Evolutionary conservation across 1,140 invertebrate genomes (phyloP).

Genomic region (Zaprionus africanus): DNA sequence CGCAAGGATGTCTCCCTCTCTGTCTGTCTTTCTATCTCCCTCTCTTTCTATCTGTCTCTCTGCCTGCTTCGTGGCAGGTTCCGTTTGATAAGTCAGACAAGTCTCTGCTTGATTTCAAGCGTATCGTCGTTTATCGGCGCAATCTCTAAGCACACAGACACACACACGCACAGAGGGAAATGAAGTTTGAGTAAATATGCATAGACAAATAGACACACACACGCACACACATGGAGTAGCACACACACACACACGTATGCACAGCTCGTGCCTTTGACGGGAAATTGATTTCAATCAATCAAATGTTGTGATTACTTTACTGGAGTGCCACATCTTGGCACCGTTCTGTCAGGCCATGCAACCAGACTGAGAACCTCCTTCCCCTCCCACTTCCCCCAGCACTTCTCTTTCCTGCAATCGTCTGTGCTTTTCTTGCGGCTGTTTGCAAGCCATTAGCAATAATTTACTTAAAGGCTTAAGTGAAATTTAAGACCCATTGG

Average conservation of each 20-base stretch:
- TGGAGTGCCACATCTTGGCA: slow-evolving; percentile 59
- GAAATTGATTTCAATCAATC: slow-evolving; percentile 83
- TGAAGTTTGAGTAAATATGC: slow-evolving; percentile 71
- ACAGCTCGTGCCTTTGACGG: slow-evolving; percentile 66
- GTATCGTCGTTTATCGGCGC: slow-evolving; percentile 60
- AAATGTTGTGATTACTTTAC: slow-evolving; percentile 82
- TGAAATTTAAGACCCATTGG: slow-evolving; percentile 56
- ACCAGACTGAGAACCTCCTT: neutral
- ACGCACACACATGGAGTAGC: neutral
- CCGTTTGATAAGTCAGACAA: slow-evolving; percentile 24
- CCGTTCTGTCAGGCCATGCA: slow-evolving; percentile 19
- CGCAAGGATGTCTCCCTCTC: slow-evolving; percentile 38
- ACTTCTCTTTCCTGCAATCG: neutral
- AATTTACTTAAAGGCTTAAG: slow-evolving; percentile 79
- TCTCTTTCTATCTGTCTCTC: slow-evolving; percentile 42
- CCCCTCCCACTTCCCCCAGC: slow-evolving; percentile 4
- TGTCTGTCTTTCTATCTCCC: neutral
- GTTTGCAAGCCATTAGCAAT: slow-evolving; percentile 73
- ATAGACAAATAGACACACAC: slow-evolving; percentile 46
- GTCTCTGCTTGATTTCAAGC: slow-evolving; percentile 61
- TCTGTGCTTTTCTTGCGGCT: slow-evolving; percentile 41
- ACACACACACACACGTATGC: slow-evolving; percentile 27
- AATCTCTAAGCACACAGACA: slow-evolving; percentile 36
- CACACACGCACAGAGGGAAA: slow-evolving; percentile 40
- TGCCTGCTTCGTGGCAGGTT: slow-evolving; percentile 52